A percentile compares a stretch with the other conserved stretches of the same genome.
Evolutionary conservation across 2,888 invertebrate genomes (phyloP).

Genomic region (Fragum sueziense): DNA sequence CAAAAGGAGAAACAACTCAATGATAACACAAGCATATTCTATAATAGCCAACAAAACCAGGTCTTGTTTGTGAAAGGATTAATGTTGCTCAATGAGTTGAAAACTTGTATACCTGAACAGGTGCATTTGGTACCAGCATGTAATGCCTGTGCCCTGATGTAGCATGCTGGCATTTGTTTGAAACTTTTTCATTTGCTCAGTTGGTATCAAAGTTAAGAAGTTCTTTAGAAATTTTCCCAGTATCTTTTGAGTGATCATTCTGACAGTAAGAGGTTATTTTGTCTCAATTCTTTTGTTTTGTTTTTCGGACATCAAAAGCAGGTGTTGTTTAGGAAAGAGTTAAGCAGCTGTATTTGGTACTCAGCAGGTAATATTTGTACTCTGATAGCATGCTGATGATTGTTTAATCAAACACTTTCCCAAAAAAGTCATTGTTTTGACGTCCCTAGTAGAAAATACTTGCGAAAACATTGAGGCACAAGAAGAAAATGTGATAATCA

Average conservation of each 20-base stretch:
- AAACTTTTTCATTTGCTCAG: not conserved
- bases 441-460: too few relatives aligned
- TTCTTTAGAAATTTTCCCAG: not conserved
- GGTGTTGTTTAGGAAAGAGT: not conserved
- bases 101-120: not conserved
- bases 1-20: slow-evolving; percentile 1
- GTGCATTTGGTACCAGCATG: not conserved
- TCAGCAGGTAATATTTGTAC: not conserved
- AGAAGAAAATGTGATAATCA: too few relatives aligned
- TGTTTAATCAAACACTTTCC: not conserved
- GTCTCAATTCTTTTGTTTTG: too few relatives aligned
- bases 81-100: not conserved
- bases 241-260: not conserved
- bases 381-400: not conserved
- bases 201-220: not conserved
- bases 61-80: too few relatives aligned
- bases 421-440: too few relatives aligned
- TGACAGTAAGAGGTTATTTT: not conserved
- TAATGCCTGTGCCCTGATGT: not conserved
- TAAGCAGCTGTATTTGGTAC: not conserved
- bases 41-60: too few relatives aligned
- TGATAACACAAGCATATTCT: too few relatives aligned
- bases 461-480: too few relatives aligned
- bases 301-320: not conserved
- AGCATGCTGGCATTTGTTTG: not conserved